Base-by-base conservation (phyloP, 2,113 vertebrate genomes). In the Cercopithecus mona region DNA sequence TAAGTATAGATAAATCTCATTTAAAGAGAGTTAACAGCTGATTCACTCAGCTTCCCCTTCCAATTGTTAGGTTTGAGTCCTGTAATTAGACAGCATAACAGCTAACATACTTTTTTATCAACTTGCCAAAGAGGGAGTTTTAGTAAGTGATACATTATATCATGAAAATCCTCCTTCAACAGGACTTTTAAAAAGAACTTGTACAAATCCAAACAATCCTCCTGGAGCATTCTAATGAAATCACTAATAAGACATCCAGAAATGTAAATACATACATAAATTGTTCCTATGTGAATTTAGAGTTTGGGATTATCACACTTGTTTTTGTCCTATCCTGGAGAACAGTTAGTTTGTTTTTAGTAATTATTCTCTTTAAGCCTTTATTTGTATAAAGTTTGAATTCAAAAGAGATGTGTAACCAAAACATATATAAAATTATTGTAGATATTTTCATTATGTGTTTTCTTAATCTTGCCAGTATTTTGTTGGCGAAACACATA, bases 41-140 rank as follows among this genome's bases (percentile, higher is more conserved):
- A 89, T 83, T 94, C 5, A 79, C 14, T 95, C 17, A 94, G 43
- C 12, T 88, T 88, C 23, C 25, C 59, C 59, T 64, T 64, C 59
- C 11, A 96, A 98, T 98, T 98, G 85, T 97, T 98, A 97, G 95
- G 98, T 97, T 98, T 66, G 97, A 98, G 66, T 30, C 87, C 76
- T 96, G 52, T 97, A 98, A 99, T 98, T 98, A 98, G 89, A 94
- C 23, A 97, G 68, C 80, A 96, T 97, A 98, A 96, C 57, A 97
- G 98, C 90, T 98, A 98, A 98, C 96, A 97, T 90, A 94, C 2
- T 96, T 68, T 98, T 98, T 98, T 98, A 97, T 98, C 96, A 98
- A 68, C 40, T 94, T 97, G 87, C 92, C 97, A 98, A 96, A 97
- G 97, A 98, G 18, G 97, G 73, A 98, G 96, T 98, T 98, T 98